These are phyloP conservation scores for Cheiracanthium punctorium DNA, from an alignment of 2,888 invertebrate species.

Conservation along the genomic window DNA sequence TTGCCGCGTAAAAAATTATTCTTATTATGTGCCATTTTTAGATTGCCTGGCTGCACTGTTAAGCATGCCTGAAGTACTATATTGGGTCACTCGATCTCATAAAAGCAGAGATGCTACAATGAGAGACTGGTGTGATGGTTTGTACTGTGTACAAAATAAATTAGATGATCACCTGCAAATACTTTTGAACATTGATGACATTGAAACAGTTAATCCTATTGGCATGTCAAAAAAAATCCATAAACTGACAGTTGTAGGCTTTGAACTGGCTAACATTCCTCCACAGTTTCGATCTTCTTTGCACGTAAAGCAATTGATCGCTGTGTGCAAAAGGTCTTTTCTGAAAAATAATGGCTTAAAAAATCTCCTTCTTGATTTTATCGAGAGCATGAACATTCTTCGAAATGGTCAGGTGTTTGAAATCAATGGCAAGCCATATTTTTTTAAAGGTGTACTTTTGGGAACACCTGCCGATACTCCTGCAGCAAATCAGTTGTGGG, in stretches of 20 bases:
- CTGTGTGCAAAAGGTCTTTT: constrained; percentile 6
- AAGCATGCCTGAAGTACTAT: constrained; percentile 9
- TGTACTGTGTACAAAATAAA: background rate
- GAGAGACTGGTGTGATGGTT: constrained; percentile 27
- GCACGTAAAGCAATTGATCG: constrained; percentile 10
- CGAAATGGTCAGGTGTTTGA: background rate
- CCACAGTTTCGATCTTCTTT: constrained; percentile 27
- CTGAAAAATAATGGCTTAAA: constrained; percentile 12
- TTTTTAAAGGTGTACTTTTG: constrained; percentile 4
- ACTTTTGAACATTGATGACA: constrained; percentile 13
- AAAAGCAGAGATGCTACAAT: background rate
- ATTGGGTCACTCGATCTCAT: background rate
- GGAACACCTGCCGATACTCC: constrained; percentile 26
- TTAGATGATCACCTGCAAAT: constrained; percentile 1
- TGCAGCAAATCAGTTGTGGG: constrained; percentile 26
- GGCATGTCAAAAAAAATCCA: constrained; percentile 18
- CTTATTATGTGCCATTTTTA: constrained; percentile 28
- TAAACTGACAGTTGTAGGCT: constrained; percentile 26
- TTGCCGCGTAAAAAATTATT: background rate
- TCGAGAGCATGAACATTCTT: background rate
- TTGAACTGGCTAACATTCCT: constrained; percentile 28
- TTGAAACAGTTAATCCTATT: constrained; percentile 33
- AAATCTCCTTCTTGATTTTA: constrained; percentile 8
- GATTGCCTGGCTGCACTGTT: background rate
- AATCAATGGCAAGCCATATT: background rate